Evolutionary conservation across 2,888 invertebrate species (phyloP), one percentile per base, ranked within the genome.

Genomic region (Drosophila mulleri): DNA sequence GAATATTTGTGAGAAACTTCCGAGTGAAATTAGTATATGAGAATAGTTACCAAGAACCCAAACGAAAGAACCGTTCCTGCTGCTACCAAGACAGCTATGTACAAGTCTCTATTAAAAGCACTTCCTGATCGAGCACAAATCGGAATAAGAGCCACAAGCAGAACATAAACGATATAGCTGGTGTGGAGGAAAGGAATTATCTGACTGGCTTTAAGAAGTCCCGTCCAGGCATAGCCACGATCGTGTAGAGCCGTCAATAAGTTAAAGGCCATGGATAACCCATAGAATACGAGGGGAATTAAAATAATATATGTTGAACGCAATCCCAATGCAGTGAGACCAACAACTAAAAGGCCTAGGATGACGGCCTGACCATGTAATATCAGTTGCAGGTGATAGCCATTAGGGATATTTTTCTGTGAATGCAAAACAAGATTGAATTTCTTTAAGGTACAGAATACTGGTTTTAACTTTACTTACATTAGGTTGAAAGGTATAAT

Each of bases 61-160:
- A 90, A 72, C 0, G 91, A 78, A 1, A 93, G 68, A n/a, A 93
- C 56, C 2, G 91, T 82, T 39, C 90, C 88, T 16, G 90, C 29
- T 11, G 84, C 80, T 32, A 89, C 91, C 18, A 95, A 65, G 1
- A 91, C 88, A 5, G 93, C 94, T 71, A 95, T 93, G 29, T 94
- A 82, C 3, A 95, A 69, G 79, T 95, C 95, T 0, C 95, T 94
- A 80, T 94, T 94, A 5, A 90, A 78, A 2, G 85, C 80, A 6
- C 93, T 91, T 20, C 82, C 80, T 2, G 14, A 90, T 4, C 95
- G 92, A 2, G 94, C 95, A 92, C 94, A 93, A 78, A 95, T 94
- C 1, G 95, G 95, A 8, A 94, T 93, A 56, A 95, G 94, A 48
- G 94, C 91, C 32, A 92, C 92, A 37, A 94, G 90, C 20, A 94